Conservation (phyloP, 2,888 invertebrate genomes). For the Cybosia mesomella region DNA sequence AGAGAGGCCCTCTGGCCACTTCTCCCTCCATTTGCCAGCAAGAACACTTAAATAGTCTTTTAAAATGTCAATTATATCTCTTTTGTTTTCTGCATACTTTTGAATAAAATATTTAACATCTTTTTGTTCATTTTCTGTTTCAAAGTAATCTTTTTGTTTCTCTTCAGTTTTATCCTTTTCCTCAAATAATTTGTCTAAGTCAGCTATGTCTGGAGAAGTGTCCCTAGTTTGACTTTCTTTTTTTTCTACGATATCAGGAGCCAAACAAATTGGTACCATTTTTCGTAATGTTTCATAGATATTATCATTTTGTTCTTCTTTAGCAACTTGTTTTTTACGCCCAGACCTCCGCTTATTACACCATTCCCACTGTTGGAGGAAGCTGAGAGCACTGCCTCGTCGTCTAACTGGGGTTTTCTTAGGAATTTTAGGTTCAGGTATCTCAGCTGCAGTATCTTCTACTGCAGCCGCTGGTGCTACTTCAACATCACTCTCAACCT, state of each 20-base stretch:
- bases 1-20: constrained; percentile 89
- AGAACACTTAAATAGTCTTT: constrained; percentile 87
- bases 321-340: constrained; percentile 76
- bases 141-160: constrained; percentile 87
- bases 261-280: constrained; percentile 88
- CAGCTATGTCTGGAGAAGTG: constrained; percentile 88
- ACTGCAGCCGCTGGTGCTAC: constrained; percentile 56
- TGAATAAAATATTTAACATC: constrained; percentile 89
- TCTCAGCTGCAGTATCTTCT: constrained; percentile 59
- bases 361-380: constrained; percentile 93
- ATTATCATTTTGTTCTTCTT: constrained; percentile 81
- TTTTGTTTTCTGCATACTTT: constrained; percentile 85
- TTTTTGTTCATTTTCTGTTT: constrained; percentile 87
- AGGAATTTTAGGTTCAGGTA: constrained; percentile 73
- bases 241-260: constrained; percentile 77
- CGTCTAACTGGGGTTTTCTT: constrained; percentile 87
- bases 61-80: constrained; percentile 87
- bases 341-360: constrained; percentile 87
- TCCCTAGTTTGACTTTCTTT: constrained; percentile 80
- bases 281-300: constrained; percentile 90
- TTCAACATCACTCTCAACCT: constrained; percentile 74
- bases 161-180: constrained; percentile 71
- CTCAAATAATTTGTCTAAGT: constrained; percentile 88
- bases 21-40: constrained; percentile 87
- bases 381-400: constrained; percentile 91